Conservation (phyloP, 2,888 invertebrate species). For the Ellobium chinense region DNA sequence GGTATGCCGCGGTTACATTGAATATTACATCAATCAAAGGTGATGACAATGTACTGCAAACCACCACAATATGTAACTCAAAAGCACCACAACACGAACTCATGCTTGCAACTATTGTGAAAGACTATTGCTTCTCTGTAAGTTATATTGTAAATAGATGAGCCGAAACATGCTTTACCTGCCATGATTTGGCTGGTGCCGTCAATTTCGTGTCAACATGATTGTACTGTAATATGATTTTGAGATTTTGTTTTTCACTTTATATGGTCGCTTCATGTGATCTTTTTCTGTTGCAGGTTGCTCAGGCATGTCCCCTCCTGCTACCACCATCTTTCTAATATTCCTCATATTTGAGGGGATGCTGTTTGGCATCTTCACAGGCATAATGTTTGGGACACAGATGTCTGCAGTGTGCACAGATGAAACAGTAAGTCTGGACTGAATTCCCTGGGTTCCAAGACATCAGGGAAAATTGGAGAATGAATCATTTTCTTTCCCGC, state of each 20-base stretch:
- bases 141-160: too few relatives aligned
- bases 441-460: background rate
- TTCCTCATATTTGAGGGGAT: slow-evolving; percentile 91
- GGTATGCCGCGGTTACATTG: too few relatives aligned
- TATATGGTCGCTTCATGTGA: too few relatives aligned
- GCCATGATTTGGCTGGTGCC: background rate
- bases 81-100: too few relatives aligned
- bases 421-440: slow-evolving; percentile 86
- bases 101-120: too few relatives aligned
- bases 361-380: slow-evolving; percentile 97
- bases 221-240: background rate
- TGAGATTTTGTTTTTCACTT: background rate
- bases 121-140: too few relatives aligned
- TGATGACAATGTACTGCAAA: too few relatives aligned
- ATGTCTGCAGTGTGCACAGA: slow-evolving; percentile 98
- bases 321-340: slow-evolving; percentile 86
- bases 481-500: too few relatives aligned
- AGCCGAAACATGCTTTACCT: too few relatives aligned
- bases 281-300: slow-evolving; percentile 83
- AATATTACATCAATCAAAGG: too few relatives aligned
- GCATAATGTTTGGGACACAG: slow-evolving; percentile 98
- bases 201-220: background rate
- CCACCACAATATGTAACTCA: too few relatives aligned
- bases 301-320: slow-evolving; percentile 94
- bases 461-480: too few relatives aligned